A percentile compares a stretch with the other conserved stretches of the same genome.
These are phyloP conservation scores for Spea bombifrons DNA, from an alignment of 2,113 vertebrate species.

Conservation along the genomic window DNA sequence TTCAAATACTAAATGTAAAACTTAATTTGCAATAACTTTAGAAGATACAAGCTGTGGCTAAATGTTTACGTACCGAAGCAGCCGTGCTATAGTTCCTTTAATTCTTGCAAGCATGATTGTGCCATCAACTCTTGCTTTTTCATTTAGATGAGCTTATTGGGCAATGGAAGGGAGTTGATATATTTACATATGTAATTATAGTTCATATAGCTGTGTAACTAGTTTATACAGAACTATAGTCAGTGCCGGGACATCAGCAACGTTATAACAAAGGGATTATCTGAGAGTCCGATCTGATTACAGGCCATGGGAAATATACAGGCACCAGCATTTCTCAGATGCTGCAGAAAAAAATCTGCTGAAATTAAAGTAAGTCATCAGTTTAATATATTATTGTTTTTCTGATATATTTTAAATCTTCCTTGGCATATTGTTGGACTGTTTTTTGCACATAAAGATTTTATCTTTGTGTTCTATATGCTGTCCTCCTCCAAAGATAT, in stretches of 20 bases:
- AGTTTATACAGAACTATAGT: background rate
- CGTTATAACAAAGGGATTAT: background rate
- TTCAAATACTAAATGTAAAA: no score
- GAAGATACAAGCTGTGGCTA: no score
- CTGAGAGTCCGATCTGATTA: background rate
- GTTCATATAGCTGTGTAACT: background rate
- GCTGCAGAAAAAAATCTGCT: background rate
- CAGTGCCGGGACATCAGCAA: background rate
- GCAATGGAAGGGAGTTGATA: background rate
- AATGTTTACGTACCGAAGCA: no score
- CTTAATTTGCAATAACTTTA: no score
- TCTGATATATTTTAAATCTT: background rate
- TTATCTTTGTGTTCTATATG: background rate
- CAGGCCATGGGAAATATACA: slow-evolving; percentile 26
- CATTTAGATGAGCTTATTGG: background rate
- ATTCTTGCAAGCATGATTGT: no score
- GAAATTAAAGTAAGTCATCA: slow-evolving; percentile 22
- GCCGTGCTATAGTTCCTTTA: no score
- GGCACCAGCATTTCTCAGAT: slow-evolving; percentile 7
- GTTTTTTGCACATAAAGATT: background rate
- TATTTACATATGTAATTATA: background rate
- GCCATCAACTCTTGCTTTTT: no score
- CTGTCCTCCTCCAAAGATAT: no score
- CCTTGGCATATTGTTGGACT: background rate
- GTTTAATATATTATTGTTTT: background rate